These are phyloP conservation scores for Capromys pilorides DNA, from an alignment of 2,797 vertebrate species.

Conservation along the genomic window DNA sequence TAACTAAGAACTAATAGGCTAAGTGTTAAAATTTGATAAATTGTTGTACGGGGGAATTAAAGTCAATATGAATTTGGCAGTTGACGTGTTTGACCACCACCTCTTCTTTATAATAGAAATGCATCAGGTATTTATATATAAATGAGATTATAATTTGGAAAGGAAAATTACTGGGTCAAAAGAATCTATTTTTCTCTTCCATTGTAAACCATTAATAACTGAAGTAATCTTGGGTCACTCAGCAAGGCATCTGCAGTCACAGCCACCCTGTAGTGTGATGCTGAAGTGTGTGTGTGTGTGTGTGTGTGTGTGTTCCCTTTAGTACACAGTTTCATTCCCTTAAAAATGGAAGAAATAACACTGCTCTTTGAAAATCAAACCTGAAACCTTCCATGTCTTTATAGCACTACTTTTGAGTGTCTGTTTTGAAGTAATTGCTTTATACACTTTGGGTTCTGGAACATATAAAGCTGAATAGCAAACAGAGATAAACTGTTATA, in stretches of 20 bases:
- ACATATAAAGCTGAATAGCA: not conserved
- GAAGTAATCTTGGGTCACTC: not conserved
- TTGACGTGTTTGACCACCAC: not conserved
- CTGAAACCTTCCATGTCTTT: not conserved
- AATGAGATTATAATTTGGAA: not conserved
- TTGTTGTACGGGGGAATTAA: not conserved
- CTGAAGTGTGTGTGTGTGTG: not conserved
- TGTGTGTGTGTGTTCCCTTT: not conserved
- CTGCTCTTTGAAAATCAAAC: conserved; percentile 4
- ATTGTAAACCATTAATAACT: not conserved
- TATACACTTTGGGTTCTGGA: not conserved
- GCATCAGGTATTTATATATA: not conserved
- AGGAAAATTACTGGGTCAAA: not conserved
- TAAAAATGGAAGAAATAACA: not conserved
- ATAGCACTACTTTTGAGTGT: not conserved
- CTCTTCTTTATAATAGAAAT: not conserved
- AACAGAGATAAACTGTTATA: not conserved
- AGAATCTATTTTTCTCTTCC: not conserved
- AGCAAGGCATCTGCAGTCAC: not conserved
- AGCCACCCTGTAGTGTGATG: not conserved
- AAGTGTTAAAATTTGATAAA: not conserved
- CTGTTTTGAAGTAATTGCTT: conserved; percentile 13
- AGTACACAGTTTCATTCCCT: not conserved
- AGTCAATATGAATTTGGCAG: not conserved
- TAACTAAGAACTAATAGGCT: not conserved